A percentile compares a stretch with the other conserved stretches of the same genome.
These are phyloP conservation scores for Eumerus sabulonum DNA, from an alignment of 2,888 invertebrate genomes.

Conservation along the genomic window DNA sequence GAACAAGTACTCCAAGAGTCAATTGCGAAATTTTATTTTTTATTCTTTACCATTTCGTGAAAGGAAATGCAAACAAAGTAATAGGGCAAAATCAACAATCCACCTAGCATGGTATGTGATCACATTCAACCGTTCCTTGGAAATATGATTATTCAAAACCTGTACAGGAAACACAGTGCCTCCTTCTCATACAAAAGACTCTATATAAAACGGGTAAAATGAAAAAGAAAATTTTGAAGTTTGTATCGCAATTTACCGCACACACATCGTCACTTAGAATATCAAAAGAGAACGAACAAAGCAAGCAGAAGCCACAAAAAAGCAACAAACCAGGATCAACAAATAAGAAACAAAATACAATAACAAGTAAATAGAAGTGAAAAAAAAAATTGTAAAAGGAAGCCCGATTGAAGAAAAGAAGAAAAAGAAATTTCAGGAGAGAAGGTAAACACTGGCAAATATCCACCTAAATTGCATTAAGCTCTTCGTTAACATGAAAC, in stretches of 20 bases:
- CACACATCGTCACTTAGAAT: constrained; percentile 67
- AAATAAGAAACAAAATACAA: constrained; percentile 12
- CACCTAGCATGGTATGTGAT: constrained; percentile 49
- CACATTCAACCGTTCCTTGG: constrained; percentile 57
- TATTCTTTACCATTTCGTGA: constrained; percentile 23
- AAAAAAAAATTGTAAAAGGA: constrained; percentile 21
- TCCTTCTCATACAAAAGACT: neutral
- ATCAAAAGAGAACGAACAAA: constrained; percentile 61
- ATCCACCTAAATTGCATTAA: constrained; percentile 66
- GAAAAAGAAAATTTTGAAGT: constrained; percentile 52
- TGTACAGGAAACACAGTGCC: constrained; percentile 17
- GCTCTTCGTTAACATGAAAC: constrained; percentile 60
- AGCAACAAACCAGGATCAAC: no score
- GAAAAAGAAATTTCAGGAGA: neutral
- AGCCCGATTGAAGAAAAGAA: constrained; percentile 2
- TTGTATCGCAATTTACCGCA: constrained; percentile 66
- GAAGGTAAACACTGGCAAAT: constrained; percentile 31
- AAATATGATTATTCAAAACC: constrained; percentile 65
- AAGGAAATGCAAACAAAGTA: constrained; percentile 31
- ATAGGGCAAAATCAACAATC: constrained; percentile 12
- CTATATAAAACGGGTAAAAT: constrained; percentile 24
- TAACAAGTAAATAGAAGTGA: constrained; percentile 13
- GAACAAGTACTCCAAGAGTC: constrained; percentile 43
- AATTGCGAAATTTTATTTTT: constrained; percentile 50
- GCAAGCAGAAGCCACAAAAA: constrained; percentile 46